Base-by-base conservation (phyloP, 2,888 invertebrate species). In the Neoitamus cyanurus region DNA sequence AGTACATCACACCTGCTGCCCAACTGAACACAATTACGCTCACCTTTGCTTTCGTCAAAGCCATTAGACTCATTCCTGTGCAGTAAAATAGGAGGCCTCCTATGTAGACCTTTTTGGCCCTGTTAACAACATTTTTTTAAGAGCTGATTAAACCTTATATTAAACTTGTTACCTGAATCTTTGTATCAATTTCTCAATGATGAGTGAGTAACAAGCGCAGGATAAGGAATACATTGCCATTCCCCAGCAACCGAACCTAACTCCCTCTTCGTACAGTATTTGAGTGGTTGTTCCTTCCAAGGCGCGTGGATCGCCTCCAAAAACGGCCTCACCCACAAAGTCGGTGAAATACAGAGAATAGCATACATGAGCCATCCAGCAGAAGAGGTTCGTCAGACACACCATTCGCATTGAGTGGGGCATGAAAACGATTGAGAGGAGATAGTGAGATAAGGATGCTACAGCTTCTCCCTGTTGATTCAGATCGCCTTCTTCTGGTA, bases 351-450 rank as follows among this genome's bases (percentile, higher is more conserved):
- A 98, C 5, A 99, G 92, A 0, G 98, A 98, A 90, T 98, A 99
- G 90, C 98, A 98, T 70, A 99, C 98, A 88, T 99, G 96, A 0
- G 98, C 97, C 98, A 98, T 98, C 98, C 98, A 99, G 89, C 98
- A 98, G 91, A 98, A 98, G 42, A 98, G 93, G 92, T 98, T 98
- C 13, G 98, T 98, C 86, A 98, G 90, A 89, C 98, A 98, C 11
- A 98, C 94, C 89, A 97, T 94, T 37, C 95, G 93, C 87, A 98
- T 92, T 0, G 97, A 97, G 88, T 92, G 92, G 0, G 99, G 98
- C 97, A 99, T 98, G 90, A 95, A 93, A n/a, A 98, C 92, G 84
- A 98, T 98, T 4, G 98, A 98, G 87, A 94, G 93, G 37, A 98
- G 93, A 91, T 98, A 98, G 88, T 97, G 94, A n/a, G 92, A 91